Conservation (phyloP, 1,140 invertebrate species). For the Aphidius ervi region DNA sequence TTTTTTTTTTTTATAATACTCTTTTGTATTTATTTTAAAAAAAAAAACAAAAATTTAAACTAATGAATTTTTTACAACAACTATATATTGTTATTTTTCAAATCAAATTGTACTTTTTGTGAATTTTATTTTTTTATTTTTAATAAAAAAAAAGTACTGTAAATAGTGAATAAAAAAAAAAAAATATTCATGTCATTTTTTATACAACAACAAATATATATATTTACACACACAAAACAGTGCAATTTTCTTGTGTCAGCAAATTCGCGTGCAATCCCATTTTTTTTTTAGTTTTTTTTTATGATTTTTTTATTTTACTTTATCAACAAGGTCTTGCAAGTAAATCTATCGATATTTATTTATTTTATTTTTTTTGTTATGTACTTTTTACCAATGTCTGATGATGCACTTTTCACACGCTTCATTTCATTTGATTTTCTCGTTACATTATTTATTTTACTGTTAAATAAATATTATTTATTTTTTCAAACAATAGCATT, state of each 20-base stretch:
- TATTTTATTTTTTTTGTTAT: too few species aligned
- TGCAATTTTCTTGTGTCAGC: conserved; percentile 15
- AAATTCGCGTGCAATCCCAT: conserved; percentile 1
- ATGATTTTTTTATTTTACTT: conserved; percentile 10
- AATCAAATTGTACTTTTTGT: background rate
- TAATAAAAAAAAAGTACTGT: background rate
- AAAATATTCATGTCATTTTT: background rate
- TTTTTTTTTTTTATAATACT: too few species aligned
- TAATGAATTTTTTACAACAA: too few species aligned
- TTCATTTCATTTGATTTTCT: conserved; percentile 4
- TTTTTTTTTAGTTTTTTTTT: conserved; percentile 2
- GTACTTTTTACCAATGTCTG: too few species aligned
- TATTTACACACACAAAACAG: conserved; percentile 4
- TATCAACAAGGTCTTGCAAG: background rate
- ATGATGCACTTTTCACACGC: conserved; percentile 1
- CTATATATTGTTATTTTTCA: background rate
- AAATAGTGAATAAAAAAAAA: background rate
- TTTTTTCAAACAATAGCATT: background rate
- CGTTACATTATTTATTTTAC: conserved; percentile 3
- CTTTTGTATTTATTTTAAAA: too few species aligned
- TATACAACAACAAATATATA: conserved; percentile 3
- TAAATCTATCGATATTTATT: too few species aligned
- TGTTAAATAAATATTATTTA: background rate
- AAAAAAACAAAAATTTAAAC: too few species aligned
- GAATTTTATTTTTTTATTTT: background rate